Conservation (phyloP, 2,113 vertebrate genomes). For the Brienomyrus longianalis region DNA sequence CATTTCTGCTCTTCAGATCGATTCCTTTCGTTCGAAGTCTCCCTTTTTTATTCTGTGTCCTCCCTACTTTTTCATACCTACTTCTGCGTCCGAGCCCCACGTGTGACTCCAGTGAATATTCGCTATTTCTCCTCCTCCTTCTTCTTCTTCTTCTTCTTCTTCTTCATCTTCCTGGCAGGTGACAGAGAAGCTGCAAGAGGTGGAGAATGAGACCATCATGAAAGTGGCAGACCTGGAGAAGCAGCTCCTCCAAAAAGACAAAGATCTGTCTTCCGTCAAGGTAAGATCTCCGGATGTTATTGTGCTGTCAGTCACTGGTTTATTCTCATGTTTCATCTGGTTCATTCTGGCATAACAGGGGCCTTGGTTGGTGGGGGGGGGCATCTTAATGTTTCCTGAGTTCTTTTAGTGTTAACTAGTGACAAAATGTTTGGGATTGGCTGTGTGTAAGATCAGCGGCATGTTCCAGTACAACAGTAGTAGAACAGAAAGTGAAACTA, state of each 20-base stretch:
- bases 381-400: background rate
- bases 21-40: slow-evolving; percentile 9
- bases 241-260: slow-evolving; percentile 81
- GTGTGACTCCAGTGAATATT: background rate
- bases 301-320: background rate
- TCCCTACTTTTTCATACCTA: background rate
- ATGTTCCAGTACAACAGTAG: background rate
- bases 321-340: background rate
- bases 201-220: slow-evolving; percentile 97
- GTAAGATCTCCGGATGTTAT: slow-evolving; percentile 48
- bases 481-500: background rate
- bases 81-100: background rate
- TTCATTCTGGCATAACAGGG: too few species aligned
- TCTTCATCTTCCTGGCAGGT: slow-evolving; percentile 51
- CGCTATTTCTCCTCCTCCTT: background rate
- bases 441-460: background rate
- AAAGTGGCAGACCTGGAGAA: slow-evolving; percentile 92
- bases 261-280: slow-evolving; percentile 78
- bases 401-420: background rate
- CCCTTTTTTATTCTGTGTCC: too few species aligned
- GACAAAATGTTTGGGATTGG: background rate
- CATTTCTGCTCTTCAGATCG: slow-evolving; percentile 25
- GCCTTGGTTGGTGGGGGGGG: too few species aligned
- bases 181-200: slow-evolving; percentile 88
- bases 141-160: background rate